A percentile compares a stretch with the other conserved stretches of the same genome.
Conservation (phyloP, 1,140 invertebrate genomes). For the Lutraria rhynchaena region DNA sequence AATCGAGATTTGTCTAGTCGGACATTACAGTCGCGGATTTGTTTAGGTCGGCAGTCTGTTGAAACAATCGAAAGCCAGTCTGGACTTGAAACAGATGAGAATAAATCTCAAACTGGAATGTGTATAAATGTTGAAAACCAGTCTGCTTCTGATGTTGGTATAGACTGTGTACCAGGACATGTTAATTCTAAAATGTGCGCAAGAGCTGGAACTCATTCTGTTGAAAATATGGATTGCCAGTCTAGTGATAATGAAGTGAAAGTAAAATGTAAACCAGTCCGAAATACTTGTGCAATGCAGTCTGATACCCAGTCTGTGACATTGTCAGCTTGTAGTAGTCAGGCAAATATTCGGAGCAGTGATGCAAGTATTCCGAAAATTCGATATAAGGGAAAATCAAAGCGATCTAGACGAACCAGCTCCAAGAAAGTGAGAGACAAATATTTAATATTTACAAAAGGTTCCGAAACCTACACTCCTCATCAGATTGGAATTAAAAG, state of each 20-base stretch:
- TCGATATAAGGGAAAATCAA: conserved; percentile 14
- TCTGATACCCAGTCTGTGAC: conserved; percentile 15
- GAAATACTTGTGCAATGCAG: conserved; percentile 41
- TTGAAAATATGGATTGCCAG: conserved; percentile 37
- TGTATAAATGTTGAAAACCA: conserved; percentile 10
- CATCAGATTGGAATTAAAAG: conserved; percentile 94
- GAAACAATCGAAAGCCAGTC: conserved; percentile 3
- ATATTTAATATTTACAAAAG: conserved; percentile 93
- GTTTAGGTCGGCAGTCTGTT: conserved; percentile 23
- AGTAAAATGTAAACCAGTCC: conserved; percentile 41
- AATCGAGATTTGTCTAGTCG: neutral
- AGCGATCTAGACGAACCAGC: neutral
- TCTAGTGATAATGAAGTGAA: conserved; percentile 9
- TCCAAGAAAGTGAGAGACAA: conserved; percentile 84
- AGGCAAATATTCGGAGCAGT: neutral
- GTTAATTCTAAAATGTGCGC: conserved; percentile 38
- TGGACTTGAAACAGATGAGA: neutral
- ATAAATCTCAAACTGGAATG: neutral
- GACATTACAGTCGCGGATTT: conserved; percentile 19
- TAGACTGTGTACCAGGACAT: conserved; percentile 33
- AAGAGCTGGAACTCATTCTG: conserved; percentile 1
- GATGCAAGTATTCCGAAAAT: conserved; percentile 10
- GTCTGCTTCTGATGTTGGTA: conserved; percentile 17
- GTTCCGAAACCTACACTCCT: conserved; percentile 92
- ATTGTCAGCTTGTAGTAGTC: conserved; percentile 9